Evolutionary conservation across 23 tunicate genomes (phyloP).

Genomic region (Ascidia mentula): DNA sequence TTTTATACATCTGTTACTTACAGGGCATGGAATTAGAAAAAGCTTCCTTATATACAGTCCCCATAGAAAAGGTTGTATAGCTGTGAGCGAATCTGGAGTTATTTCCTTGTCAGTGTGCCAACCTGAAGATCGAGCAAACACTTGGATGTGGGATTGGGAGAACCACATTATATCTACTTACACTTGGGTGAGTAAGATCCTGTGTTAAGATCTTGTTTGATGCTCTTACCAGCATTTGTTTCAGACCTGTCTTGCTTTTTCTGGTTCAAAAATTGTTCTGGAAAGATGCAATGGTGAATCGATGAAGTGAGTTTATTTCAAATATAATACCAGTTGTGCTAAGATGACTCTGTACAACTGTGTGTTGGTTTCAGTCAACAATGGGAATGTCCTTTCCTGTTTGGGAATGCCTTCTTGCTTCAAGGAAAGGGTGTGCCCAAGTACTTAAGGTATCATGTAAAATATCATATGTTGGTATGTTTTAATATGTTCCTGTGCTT

Average conservation of each 20-base stretch:
- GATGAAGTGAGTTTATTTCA: too few species aligned
- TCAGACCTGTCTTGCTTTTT: too few species aligned
- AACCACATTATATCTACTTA: conserved; percentile 22
- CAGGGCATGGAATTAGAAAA: conserved; percentile 35
- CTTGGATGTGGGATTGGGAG: conserved; percentile 60
- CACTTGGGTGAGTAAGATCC: conserved; percentile 26
- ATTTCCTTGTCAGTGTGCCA: not conserved
- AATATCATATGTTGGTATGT: too few species aligned
- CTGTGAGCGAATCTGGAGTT: conserved; percentile 16
- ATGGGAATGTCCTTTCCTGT: not conserved
- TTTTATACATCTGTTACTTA: not conserved
- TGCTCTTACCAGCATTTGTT: too few species aligned
- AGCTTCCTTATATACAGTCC: conserved; percentile 43
- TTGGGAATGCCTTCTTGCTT: not conserved
- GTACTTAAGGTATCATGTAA: too few species aligned
- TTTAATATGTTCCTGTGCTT: too few species aligned
- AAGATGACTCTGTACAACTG: too few species aligned
- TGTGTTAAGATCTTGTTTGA: too few species aligned
- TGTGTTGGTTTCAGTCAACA: too few species aligned
- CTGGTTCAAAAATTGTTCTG: too few species aligned
- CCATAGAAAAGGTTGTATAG: conserved; percentile 20
- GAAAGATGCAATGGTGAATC: too few species aligned
- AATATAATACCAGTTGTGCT: too few species aligned
- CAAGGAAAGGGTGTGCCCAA: not conserved
- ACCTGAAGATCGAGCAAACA: conserved; percentile 4